phyloP scores from a whole-genome alignment of 2,113 vertebrate species.

The Mugil cephalus region DNA sequence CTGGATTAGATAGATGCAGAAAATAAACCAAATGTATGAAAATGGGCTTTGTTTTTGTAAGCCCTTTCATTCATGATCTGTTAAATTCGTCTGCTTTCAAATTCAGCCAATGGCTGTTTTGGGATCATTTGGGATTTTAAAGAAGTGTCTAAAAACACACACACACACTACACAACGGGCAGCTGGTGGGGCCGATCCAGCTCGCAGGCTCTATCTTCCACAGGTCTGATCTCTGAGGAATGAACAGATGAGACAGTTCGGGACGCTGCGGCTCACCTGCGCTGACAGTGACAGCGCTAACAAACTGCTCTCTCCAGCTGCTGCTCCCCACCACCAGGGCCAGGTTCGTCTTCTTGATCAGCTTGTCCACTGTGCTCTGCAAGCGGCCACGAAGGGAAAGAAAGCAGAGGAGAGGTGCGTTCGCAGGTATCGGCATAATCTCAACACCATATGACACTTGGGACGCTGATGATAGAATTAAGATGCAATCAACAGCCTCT shows the following conservation, averaged over 20 bases:
- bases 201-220: constrained; percentile 25
- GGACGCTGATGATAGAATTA: constrained; percentile 14
- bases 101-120: constrained; percentile 5
- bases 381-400: constrained; percentile 21
- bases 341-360: constrained; percentile 90
- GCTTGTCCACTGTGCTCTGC: constrained; percentile 89
- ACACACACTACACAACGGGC: constrained; percentile 4
- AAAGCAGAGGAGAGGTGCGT: background rate
- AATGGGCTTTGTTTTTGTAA: constrained; percentile 14
- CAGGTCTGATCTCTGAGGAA: constrained; percentile 24
- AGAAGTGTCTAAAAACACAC: background rate
- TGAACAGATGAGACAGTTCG: constrained; percentile 49
- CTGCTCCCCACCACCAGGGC: constrained; percentile 89
- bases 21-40: constrained; percentile 34
- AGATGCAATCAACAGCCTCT: constrained; percentile 20
- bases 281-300: constrained; percentile 89
- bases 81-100: constrained; percentile 8
- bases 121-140: constrained; percentile 13
- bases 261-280: constrained; percentile 80
- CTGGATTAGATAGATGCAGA: constrained; percentile 26
- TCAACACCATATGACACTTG: background rate
- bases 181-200: constrained; percentile 29
- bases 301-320: constrained; percentile 91
- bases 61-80: background rate
- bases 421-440: constrained; percentile 9